These are phyloP conservation scores for Stigmatopora nigra DNA, from an alignment of 2,113 vertebrate genomes.

Conservation along the genomic window DNA sequence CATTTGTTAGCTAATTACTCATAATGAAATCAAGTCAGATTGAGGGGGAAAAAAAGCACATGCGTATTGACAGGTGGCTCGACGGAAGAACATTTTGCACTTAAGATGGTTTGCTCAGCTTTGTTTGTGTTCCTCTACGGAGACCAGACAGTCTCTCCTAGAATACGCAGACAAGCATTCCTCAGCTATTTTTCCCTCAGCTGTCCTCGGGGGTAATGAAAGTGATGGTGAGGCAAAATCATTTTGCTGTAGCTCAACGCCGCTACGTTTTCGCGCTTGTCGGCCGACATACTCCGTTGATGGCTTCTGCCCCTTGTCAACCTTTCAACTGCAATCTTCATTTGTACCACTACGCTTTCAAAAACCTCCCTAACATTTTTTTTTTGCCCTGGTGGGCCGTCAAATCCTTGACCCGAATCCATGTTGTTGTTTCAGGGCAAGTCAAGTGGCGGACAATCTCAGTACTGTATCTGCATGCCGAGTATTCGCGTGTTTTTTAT, in stretches of 20 bases:
- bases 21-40: constrained; percentile 22
- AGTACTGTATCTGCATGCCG: not conserved
- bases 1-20: constrained; percentile 18
- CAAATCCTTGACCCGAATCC: not conserved
- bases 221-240: constrained; percentile 59
- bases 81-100: constrained; percentile 21
- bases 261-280: constrained; percentile 53
- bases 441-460: not conserved
- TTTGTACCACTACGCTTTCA: not conserved
- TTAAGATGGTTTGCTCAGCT: constrained; percentile 52
- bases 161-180: constrained; percentile 40
- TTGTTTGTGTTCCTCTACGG: constrained; percentile 52
- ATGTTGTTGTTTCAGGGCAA: not conserved
- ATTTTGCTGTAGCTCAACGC: constrained; percentile 60
- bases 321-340: constrained; percentile 8
- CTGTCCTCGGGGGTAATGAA: constrained; percentile 47
- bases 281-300: constrained; percentile 44
- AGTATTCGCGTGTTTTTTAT: no score
- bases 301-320: constrained; percentile 46
- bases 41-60: not conserved
- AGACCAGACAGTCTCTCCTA: constrained; percentile 48
- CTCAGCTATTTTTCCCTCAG: constrained; percentile 46
- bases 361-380: not conserved
- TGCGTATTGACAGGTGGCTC: constrained; percentile 5
- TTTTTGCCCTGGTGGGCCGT: not conserved